Evolutionary conservation across 2,888 invertebrate genomes (phyloP).

Genomic region (Xestia xanthographa): DNA sequence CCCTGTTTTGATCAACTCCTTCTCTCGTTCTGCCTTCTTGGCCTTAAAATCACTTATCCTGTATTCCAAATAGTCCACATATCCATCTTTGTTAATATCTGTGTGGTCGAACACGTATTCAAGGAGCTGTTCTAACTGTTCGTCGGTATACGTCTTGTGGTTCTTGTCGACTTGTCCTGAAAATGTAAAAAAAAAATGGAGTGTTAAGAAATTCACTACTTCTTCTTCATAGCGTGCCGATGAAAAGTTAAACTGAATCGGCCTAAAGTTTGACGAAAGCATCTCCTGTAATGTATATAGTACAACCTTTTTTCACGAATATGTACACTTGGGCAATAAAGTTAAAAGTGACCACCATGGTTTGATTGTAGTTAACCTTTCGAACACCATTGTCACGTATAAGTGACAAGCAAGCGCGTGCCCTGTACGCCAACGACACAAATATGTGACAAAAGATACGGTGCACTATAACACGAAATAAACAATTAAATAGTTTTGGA

Average conservation of each 20-base stretch:
- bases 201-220: background rate
- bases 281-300: too few relatives aligned
- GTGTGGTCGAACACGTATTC: slow-evolving; percentile 92
- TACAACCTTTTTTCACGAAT: too few relatives aligned
- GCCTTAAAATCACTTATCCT: slow-evolving; percentile 78
- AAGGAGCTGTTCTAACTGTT: slow-evolving; percentile 88
- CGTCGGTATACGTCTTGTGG: slow-evolving; percentile 87
- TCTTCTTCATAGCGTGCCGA: background rate
- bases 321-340: too few relatives aligned
- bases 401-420: too few relatives aligned
- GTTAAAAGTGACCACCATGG: too few relatives aligned
- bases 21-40: slow-evolving; percentile 64
- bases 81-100: slow-evolving; percentile 94
- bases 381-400: too few relatives aligned
- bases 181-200: slow-evolving; percentile 57
- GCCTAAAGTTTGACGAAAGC: background rate
- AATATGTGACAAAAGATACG: too few relatives aligned
- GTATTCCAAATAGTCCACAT: slow-evolving; percentile 92
- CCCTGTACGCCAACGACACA: too few relatives aligned
- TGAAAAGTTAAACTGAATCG: background rate
- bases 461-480: too few relatives aligned
- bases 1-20: background rate
- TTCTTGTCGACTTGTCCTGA: slow-evolving; percentile 82
- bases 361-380: too few relatives aligned
- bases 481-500: too few relatives aligned